Evolutionary conservation across 2,888 invertebrate genomes (phyloP).

Genomic region (Saturnia pavonia): DNA sequence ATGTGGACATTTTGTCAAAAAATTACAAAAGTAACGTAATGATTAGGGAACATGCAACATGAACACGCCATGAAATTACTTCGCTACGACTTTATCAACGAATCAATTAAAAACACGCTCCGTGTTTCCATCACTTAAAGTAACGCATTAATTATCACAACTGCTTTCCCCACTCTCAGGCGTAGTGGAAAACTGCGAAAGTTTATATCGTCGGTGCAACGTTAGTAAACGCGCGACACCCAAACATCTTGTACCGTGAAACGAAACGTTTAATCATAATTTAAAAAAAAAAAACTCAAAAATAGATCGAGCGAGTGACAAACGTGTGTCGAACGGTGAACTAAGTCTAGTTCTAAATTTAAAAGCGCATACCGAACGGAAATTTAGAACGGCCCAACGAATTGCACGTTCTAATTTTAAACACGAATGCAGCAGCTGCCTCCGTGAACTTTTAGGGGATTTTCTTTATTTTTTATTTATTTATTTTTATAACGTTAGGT

Average conservation of each 20-base stretch:
- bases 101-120: conserved; percentile 55
- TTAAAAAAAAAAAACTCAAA: conserved; percentile 37
- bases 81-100: conserved; percentile 26
- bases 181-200: conserved; percentile 73
- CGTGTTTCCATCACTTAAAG: conserved; percentile 53
- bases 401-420: conserved; percentile 75
- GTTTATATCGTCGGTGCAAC: conserved; percentile 50
- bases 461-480: conserved; percentile 30
- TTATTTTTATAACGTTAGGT: conserved; percentile 25
- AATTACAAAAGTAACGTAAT: conserved; percentile 11
- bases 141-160: conserved; percentile 68
- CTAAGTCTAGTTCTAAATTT: conserved; percentile 76
- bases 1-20: not conserved
- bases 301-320: conserved; percentile 72
- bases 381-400: conserved; percentile 77
- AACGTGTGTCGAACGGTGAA: conserved; percentile 76
- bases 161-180: conserved; percentile 72
- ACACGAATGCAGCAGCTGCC: conserved; percentile 76
- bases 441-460: conserved; percentile 64
- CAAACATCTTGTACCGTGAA: conserved; percentile 42
- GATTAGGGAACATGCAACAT: conserved; percentile 9
- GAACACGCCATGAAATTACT: conserved; percentile 14
- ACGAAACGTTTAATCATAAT: conserved; percentile 43
- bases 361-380: conserved; percentile 73
- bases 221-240: conserved; percentile 52